A percentile compares a stretch with the other conserved stretches of the same genome.
These are phyloP conservation scores for Rhabdophis nuchalis DNA, from an alignment of 2,797 vertebrate genomes.

Conservation along the genomic window DNA sequence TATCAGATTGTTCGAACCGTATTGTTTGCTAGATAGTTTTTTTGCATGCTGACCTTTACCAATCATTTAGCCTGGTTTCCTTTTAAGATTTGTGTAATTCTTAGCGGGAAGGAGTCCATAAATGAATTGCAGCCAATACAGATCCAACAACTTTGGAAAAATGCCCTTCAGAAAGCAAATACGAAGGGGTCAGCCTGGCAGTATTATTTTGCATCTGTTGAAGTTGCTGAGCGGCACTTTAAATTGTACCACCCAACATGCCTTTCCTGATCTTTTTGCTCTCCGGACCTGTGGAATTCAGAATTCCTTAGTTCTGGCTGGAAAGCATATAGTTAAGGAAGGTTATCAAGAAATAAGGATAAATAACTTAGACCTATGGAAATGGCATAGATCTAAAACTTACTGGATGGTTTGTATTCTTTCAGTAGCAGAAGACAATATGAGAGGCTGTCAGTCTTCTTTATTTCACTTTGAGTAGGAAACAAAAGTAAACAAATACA, in stretches of 20 bases:
- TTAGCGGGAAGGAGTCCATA: background rate
- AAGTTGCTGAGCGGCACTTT: background rate
- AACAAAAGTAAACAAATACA: background rate
- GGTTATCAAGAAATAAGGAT: background rate
- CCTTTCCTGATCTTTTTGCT: background rate
- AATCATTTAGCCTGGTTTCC: background rate
- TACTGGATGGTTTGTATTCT: background rate
- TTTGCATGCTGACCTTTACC: background rate
- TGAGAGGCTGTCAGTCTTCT: background rate
- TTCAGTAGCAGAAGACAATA: background rate
- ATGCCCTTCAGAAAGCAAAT: background rate
- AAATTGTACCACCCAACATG: background rate
- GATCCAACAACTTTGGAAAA: background rate
- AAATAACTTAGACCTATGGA: background rate
- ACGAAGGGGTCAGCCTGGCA: background rate
- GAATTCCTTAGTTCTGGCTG: background rate
- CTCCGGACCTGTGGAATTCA: background rate
- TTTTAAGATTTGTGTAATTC: background rate
- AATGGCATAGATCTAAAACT: background rate
- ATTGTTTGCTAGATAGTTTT: background rate
- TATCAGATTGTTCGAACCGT: background rate
- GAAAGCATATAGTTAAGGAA: background rate
- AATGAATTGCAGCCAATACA: background rate
- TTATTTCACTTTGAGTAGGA: background rate
- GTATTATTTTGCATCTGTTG: background rate